These are phyloP conservation scores for Rhynchonycteris naso DNA, from an alignment of 2,797 vertebrate species.

Conservation along the genomic window DNA sequence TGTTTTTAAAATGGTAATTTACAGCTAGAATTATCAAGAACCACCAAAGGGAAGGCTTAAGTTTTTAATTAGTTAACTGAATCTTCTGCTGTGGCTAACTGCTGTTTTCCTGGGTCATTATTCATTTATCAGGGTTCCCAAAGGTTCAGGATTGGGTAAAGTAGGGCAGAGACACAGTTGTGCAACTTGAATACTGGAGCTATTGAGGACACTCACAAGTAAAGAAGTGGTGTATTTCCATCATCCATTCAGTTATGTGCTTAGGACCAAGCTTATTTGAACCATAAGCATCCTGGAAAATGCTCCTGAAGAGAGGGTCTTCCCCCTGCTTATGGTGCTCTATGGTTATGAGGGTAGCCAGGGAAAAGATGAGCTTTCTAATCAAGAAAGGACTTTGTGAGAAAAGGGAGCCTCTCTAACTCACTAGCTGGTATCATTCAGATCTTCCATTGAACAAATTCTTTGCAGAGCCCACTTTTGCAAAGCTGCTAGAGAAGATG, in stretches of 20 bases:
- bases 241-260: neutral
- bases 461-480: neutral
- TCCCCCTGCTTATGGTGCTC: neutral
- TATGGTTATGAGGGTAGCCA: neutral
- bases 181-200: neutral
- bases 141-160: neutral
- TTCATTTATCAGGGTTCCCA: neutral
- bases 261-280: neutral
- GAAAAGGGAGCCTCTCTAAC: neutral
- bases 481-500: neutral
- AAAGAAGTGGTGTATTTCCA: neutral
- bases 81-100: neutral
- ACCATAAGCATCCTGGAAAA: neutral
- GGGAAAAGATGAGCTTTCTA: neutral
- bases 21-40: neutral
- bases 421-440: neutral
- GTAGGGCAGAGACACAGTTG: neutral
- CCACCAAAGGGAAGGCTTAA: neutral
- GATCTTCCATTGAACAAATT: neutral
- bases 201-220: neutral
- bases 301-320: neutral
- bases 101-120: neutral
- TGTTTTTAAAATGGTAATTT: neutral
- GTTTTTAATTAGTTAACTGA: neutral
- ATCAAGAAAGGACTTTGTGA: neutral